Evolutionary conservation across 2,113 vertebrate genomes (phyloP).

Genomic region (Corvus hawaiiensis): DNA sequence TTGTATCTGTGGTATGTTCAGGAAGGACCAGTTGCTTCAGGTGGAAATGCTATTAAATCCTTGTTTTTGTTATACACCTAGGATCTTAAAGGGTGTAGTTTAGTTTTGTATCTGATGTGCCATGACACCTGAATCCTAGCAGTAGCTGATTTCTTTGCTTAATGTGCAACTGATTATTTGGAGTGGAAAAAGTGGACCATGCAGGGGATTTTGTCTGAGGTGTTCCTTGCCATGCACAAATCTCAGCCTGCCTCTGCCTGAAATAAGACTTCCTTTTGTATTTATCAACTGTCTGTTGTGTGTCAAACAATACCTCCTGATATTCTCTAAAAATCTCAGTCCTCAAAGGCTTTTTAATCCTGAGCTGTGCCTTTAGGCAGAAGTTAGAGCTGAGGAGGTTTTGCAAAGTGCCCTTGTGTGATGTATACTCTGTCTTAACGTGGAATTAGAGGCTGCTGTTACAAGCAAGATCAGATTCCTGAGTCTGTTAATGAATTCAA

Average conservation of each 20-base stretch:
- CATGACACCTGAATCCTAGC: not conserved
- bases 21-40: not conserved
- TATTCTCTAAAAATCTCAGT: not conserved
- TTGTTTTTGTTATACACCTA: not conserved
- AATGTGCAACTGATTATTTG: not conserved
- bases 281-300: not conserved
- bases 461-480: not conserved
- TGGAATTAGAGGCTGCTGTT: not conserved
- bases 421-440: fast-evolving
- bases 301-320: not conserved
- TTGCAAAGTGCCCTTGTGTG: not conserved
- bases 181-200: not conserved
- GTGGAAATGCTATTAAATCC: not conserved
- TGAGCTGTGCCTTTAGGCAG: not conserved
- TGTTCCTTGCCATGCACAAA: not conserved
- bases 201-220: not conserved
- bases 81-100: not conserved
- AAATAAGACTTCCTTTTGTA: not conserved
- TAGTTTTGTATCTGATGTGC: not conserved
- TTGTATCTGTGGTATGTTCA: fast-evolving
- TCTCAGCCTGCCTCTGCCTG: not conserved
- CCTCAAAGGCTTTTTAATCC: not conserved
- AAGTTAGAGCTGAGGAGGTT: not conserved
- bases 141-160: not conserved
- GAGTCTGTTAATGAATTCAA: not conserved